Evolutionary conservation across 1,140 invertebrate genomes (phyloP), one percentile per base, ranked within the genome.

Genomic region (Stegodyphus mimosarum): DNA sequence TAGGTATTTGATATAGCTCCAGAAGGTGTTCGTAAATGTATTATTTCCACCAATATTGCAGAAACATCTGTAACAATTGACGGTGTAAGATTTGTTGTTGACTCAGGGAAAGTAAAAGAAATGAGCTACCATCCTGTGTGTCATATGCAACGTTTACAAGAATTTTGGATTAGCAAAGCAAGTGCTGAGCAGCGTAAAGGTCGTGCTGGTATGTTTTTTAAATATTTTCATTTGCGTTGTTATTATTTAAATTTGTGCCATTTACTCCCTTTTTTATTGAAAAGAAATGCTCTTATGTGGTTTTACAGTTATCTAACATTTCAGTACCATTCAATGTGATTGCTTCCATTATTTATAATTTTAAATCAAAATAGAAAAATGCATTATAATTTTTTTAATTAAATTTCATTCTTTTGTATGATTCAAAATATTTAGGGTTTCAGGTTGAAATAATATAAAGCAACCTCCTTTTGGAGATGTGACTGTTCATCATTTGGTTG

Each of bases 41-140:
- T 99, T 86, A 94, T 99, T 4, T 97, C 97, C 1, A 99, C 98
- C n/a, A 99, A 99, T 89, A 99, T 99, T 83, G 98, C 99, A 0
- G 99, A 99, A 92, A 99, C 99, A 1, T 99, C 98, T 6, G 95
- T 99, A 6, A 99, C 99, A 0, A 99, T 99, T 84, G 98, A 99
- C 91, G 98, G 98, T 6, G 96, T 99, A 86, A 92, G 98, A 89
- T 99, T 99, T 92, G 98, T 99, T 4, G 93, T 97, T 7, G 99
- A 99, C 91, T 99, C 97, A 13, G 96, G 96, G 49, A 97, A 98
- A 93, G 96, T 98, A 0, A 99, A 99, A 91, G 95, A 98, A 91
- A 99, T 99, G 96, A 97, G 94, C 90, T 99, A 97, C 90, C 96
- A 99, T 91, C 93, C 95, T 0, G 93, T 92, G 5, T 96, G 94